Percentiles rank a stretch among this genome's conserved stretches.
Conservation (phyloP, 2,888 invertebrate species). For the Sarcophaga rosellei region DNA sequence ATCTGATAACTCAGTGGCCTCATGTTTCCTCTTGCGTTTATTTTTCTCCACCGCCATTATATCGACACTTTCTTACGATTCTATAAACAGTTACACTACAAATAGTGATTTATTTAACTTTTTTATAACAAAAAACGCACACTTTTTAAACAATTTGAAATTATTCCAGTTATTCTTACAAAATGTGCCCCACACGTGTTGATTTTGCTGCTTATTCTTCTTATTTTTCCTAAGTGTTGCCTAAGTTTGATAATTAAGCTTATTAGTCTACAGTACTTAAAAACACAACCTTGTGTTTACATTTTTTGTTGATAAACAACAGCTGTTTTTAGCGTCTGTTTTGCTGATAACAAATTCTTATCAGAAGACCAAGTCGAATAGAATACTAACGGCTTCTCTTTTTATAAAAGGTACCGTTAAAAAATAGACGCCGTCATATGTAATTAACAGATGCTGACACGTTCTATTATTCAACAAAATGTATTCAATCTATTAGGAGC, state of each 20-base stretch:
- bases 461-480: neutral
- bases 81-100: neutral
- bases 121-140: neutral
- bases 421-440: neutral
- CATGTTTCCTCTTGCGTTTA: conserved; percentile 75
- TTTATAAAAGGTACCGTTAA: neutral
- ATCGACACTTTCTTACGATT: neutral
- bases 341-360: neutral
- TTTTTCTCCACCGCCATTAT: conserved; percentile 76
- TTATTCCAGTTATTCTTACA: neutral
- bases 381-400: neutral
- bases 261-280: neutral
- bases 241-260: neutral
- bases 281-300: conserved; percentile 7
- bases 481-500: no score
- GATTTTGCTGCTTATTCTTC: conserved; percentile 9
- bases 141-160: neutral
- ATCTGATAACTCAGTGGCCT: conserved; percentile 55
- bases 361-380: neutral
- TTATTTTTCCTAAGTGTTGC: neutral
- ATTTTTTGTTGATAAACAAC: conserved; percentile 18
- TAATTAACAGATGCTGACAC: neutral
- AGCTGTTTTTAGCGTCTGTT: conserved; percentile 1
- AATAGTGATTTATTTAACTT: neutral
- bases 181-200: conserved; percentile 49